Evolutionary conservation across 2,888 invertebrate genomes (phyloP), one percentile per base, ranked within the genome.

Genomic region (Agapostemon virescens): DNA sequence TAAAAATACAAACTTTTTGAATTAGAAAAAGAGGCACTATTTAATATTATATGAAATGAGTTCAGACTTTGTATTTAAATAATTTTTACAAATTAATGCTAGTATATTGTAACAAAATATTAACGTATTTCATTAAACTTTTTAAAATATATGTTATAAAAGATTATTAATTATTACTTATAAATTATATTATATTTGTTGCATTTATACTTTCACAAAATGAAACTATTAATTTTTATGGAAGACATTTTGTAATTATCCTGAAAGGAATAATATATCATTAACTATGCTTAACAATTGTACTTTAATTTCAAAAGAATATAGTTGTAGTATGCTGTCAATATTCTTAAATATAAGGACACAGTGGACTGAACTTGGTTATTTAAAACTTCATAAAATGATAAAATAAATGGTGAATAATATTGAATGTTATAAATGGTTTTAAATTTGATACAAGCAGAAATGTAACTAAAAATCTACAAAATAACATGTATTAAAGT

Each of bases 181-280:
- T 45, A 36, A 52, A 26, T 20, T 79, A 63, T 71, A 76, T 13
- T 45, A 23, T 64, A 49, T 17, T n/a, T 66, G 64, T 55, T 33
- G n/a, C 40, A 73, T 40, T 64, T 52, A 30, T 52, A 40, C 30
- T 66, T 66, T 64, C 38, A 23, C 55, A 61, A 36, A 73, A 42
- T 49, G 2, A 70, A 75, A 52, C 15, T 13, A 69, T 71, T 36
- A 58, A 69, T 67, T 81, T 75, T 52, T 72, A 63, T 81, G 82
- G 82, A 82, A 82, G 82, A 82, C 82, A 63, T 38, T 71, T 61
- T 73, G 72, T 66, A 82, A 69, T 49, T 66, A 52, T 63, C n/a
- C 26, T 67, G 61, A 38, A 61, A 68, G n/a, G 67, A 74, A 49
- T 36, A 58, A 2, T 40, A 26, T 61, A 68, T 68, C 30, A 40